A percentile compares a stretch with the other conserved stretches of the same genome.
phyloP scores from a whole-genome alignment of 1,140 invertebrate species.

The Pseudomyrmex pallidus region DNA sequence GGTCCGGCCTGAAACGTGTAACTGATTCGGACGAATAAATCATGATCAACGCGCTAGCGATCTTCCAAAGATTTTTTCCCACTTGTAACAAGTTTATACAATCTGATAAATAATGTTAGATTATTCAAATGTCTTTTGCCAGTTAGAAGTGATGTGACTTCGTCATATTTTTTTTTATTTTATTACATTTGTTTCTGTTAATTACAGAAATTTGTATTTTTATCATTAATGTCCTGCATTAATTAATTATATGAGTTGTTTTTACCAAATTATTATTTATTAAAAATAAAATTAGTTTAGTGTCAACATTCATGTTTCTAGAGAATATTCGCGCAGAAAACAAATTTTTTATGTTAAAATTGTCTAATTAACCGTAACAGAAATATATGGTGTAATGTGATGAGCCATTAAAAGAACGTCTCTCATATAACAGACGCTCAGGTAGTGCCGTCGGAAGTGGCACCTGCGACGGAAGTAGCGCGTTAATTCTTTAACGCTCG shows the following conservation, averaged over 20 bases:
- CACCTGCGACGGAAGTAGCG: conserved; percentile 49
- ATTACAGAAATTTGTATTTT: no score
- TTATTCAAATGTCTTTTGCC: no score
- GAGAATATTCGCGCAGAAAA: background rate
- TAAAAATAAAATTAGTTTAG: background rate
- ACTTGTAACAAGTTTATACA: background rate
- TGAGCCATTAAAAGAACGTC: conserved; percentile 4
- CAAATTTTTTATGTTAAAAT: background rate
- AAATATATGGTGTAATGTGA: background rate
- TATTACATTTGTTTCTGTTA: no score
- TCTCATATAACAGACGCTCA: conserved; percentile 18
- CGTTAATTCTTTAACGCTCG: conserved; percentile 70
- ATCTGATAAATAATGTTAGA: conserved; percentile 10
- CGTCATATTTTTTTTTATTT: no score
- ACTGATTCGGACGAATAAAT: conserved; percentile 47
- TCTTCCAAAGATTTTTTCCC: conserved; percentile 30
- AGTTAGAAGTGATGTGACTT: no score
- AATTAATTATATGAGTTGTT: background rate
- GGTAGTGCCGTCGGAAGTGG: conserved; percentile 38
- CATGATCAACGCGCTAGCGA: conserved; percentile 22
- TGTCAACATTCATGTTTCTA: background rate
- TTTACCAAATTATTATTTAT: background rate
- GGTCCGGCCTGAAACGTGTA: conserved; percentile 52
- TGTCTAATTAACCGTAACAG: background rate
- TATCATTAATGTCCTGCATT: background rate